Base-by-base conservation (phyloP, 2,113 vertebrate genomes). In the Siphamia tubifer region DNA sequence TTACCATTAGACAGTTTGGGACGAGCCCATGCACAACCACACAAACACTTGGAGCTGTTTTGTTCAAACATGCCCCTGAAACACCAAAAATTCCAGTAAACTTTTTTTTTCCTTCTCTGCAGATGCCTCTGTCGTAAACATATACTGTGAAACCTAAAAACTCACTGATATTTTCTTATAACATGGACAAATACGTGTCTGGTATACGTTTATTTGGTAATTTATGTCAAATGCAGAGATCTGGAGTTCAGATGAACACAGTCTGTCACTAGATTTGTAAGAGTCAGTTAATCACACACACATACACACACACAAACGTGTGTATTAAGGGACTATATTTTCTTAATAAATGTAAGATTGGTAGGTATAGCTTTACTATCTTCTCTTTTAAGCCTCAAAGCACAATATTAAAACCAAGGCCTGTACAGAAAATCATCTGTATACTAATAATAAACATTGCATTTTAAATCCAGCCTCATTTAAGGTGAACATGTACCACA, bases 41-140 rank as follows among this genome's bases (percentile, higher is more conserved):
- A 35, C 20, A 44, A 21, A 53, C 12, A 58, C 6, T 13, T 32
- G 35, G 24, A 43, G 3, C 10, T 48, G 74, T 7, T 68, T 12
- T 77, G 89, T 84, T 85, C 66, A 62, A 79, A 82, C 89, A 62
- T 63, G 87, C 54, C 64, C 7, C 13, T 3, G 12, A 79, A 61
- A 63, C 9, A 5, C 25, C 5, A n/a, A 72, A 45, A 62, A 79
- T 85, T 80, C 79, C 77, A 55, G 53, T n/a, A 39, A 54, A 40
- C 1, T 11, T 34, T 61, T 20, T 65, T 52, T 25, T 12, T 19
- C 4, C 16, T 5, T 44, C 51, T 36, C 8, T 39, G 38, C 8
- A 52, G 60, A 49, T n/a, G 60, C 40, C 27, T 25, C 15, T 6
- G 54, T 56, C 15, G 28, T 23, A 58, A 67, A 5, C 15, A 42